These are phyloP conservation scores for Ennomos erosarius DNA, from an alignment of 2,888 invertebrate species.

Conservation along the genomic window DNA sequence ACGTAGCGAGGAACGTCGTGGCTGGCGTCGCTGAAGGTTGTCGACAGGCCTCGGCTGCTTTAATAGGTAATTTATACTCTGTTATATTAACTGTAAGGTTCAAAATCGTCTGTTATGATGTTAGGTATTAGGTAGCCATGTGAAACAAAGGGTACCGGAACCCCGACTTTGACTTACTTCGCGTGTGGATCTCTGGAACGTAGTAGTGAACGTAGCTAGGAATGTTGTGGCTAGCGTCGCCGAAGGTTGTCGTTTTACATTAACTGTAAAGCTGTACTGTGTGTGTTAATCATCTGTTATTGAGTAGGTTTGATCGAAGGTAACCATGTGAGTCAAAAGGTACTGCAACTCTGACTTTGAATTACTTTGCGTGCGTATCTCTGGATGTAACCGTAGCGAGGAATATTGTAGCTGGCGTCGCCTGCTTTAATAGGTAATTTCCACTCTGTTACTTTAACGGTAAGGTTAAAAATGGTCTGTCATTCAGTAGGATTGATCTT, in stretches of 20 bases:
- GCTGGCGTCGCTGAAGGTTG: slow-evolving; percentile 95
- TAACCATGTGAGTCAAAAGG: not conserved
- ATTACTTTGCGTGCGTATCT: too few species aligned
- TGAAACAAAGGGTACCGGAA: not conserved
- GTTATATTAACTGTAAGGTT: not conserved
- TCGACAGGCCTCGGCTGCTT: slow-evolving; percentile 91
- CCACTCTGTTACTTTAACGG: not conserved
- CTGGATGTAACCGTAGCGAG: too few species aligned
- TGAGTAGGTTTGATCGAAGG: not conserved
- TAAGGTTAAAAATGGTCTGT: not conserved
- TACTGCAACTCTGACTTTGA: not conserved
- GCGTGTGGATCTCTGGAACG: too few species aligned
- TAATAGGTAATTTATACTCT: slow-evolving; percentile 88
- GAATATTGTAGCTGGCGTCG: too few species aligned
- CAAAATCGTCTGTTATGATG: not conserved
- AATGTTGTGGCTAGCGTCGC: too few species aligned
- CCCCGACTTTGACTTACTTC: not conserved
- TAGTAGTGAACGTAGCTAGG: too few species aligned
- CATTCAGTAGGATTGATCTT: too few species aligned
- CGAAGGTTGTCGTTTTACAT: too few species aligned
- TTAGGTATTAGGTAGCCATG: too few species aligned
- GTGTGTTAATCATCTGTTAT: too few species aligned
- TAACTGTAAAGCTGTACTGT: too few species aligned
- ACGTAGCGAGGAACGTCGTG: slow-evolving; percentile 89
- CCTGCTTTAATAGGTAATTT: slow-evolving; percentile 92